Conservation (phyloP, 2,797 vertebrate species). For the Helostoma temminkii region DNA sequence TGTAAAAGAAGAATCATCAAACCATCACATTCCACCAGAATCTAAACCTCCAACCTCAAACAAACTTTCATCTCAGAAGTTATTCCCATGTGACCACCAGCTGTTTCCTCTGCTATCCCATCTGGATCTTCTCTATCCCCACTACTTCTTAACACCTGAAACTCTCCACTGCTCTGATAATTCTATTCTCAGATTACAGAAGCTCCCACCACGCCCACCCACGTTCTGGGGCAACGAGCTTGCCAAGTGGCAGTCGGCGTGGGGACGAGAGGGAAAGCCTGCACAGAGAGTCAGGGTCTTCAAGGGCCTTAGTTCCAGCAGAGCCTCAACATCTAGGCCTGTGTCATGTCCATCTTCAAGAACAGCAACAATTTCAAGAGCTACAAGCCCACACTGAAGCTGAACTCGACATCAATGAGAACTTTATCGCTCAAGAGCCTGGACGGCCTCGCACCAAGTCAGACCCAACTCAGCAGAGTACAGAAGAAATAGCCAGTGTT, state of each 20-base stretch:
- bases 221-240: slow-evolving; percentile 81
- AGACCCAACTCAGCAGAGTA: slow-evolving; percentile 93
- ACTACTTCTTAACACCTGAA: slow-evolving; percentile 77
- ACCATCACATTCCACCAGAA: slow-evolving; percentile 84
- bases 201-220: slow-evolving; percentile 89
- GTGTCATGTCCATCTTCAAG: slow-evolving; percentile 96
- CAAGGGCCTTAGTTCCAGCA: slow-evolving; percentile 81
- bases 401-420: slow-evolving; percentile 94
- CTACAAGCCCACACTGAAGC: slow-evolving; percentile 88
- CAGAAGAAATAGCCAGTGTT: slow-evolving; percentile 86
- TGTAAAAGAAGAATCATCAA: slow-evolving; percentile 73
- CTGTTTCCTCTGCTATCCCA: slow-evolving; percentile 78
- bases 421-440: slow-evolving; percentile 92
- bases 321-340: slow-evolving; percentile 94
- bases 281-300: slow-evolving; percentile 83
- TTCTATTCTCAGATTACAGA: slow-evolving; percentile 97
- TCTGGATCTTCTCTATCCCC: slow-evolving; percentile 75
- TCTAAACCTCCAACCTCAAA: slow-evolving; percentile 74
- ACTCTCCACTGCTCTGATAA: slow-evolving; percentile 86
- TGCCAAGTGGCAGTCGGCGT: slow-evolving; percentile 88
- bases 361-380: slow-evolving; percentile 92
- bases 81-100: slow-evolving; percentile 81
- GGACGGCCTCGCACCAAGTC: slow-evolving; percentile 96
- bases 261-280: slow-evolving; percentile 89
- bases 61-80: slow-evolving; percentile 77